Conservation (phyloP, 2,113 vertebrate species). For the Syngnathus floridae region DNA sequence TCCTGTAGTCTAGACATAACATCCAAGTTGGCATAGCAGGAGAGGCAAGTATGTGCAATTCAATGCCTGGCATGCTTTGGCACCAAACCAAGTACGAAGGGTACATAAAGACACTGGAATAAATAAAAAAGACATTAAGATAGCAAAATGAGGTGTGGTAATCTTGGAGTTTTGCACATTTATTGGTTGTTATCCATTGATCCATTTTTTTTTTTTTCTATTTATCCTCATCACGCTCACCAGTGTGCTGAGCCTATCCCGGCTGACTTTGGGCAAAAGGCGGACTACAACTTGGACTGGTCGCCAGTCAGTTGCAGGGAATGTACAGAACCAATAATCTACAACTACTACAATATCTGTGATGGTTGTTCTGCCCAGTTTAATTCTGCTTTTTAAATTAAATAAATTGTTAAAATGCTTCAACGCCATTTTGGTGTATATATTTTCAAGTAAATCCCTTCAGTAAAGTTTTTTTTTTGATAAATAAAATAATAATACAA, state of each 20-base stretch:
- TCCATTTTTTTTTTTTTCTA: background rate
- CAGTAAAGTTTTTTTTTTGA: background rate
- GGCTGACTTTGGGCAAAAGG: background rate
- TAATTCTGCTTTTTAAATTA: background rate
- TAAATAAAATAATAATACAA: constrained; percentile 19
- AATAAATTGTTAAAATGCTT: background rate
- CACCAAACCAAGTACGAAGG: constrained; percentile 35
- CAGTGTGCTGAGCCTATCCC: background rate
- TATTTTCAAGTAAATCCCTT: background rate
- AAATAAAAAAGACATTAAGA: background rate
- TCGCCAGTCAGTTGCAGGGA: background rate
- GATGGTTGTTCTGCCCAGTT: background rate
- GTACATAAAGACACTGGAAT: constrained; percentile 2
- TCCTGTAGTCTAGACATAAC: constrained; percentile 80
- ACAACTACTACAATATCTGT: background rate
- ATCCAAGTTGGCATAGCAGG: constrained; percentile 64
- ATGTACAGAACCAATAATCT: background rate
- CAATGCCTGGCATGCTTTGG: constrained; percentile 49
- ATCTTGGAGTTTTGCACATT: background rate
- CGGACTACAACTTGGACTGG: background rate
- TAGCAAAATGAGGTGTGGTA: background rate
- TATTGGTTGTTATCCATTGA: background rate
- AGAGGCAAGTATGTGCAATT: constrained; percentile 52
- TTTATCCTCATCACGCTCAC: background rate
- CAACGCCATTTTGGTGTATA: background rate